Base-by-base conservation (phyloP, 2,113 vertebrate species). In the Rhinopomastus cyanomelas region DNA sequence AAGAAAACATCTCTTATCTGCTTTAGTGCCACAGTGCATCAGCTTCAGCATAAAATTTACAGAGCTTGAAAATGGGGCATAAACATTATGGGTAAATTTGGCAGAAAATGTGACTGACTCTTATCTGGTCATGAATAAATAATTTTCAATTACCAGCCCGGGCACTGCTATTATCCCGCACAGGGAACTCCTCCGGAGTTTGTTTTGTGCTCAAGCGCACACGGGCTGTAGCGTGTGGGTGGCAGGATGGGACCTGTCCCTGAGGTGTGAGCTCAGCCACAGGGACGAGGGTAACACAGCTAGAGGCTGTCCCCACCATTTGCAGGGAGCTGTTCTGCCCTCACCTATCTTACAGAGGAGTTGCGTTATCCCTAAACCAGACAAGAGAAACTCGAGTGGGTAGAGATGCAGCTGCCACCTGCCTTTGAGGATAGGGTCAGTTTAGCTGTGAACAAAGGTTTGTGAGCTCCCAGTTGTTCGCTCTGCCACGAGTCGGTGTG, bases 21-120 rank as follows among this genome's bases (percentile, higher is more conserved):
- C 95, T 96, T 94, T 94, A 95, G 92, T 95, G 90, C 94, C 81
- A 95, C 95, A 85, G 93, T 91, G 94, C 96, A 93, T 93, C 60
- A 51, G 91, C 93, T 96, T 95, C 96, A 95, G 96, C 96, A 62
- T 97, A 96, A 98, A 97, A 97, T 97, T 97, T 97, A 97, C 97
- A 97, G 96, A 97, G 96, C 97, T 97, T 97, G 97, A 97, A 98
- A 97, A 97, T 90, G 92, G 96, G 88, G 80, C 96, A 96, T 97
- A 97, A 97, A 98, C 92, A 44, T 97, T 96, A 96, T 95, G 96
- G 95, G 96, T 97, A 97, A 97, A 98, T 97, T 97, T 97, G 97
- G 97, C 97, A 97, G 97, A 97, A 97, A 97, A 97, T 94, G 92
- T 96, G 97, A 92, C 95, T 96, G 94, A 92, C 96, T 95, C 23